These are phyloP conservation scores for Drosophila bocqueti DNA, from an alignment of 1,140 invertebrate species.

Conservation along the genomic window DNA sequence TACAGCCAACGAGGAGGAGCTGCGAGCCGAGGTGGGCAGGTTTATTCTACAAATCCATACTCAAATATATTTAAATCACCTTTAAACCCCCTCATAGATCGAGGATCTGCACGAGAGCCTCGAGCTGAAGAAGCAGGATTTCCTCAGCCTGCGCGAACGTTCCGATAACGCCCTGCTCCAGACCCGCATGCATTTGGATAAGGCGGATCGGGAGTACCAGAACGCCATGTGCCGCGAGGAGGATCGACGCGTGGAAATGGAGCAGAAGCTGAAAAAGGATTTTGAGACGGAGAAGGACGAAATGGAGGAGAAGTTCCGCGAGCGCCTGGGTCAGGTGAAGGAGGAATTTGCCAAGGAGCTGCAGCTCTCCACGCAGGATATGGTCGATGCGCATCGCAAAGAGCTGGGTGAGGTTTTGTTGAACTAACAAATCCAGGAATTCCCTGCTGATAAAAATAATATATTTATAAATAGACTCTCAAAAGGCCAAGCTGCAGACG, in stretches of 20 bases:
- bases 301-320: slow-evolving; percentile 83
- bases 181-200: slow-evolving; percentile 84
- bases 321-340: slow-evolving; percentile 78
- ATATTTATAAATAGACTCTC: slow-evolving; percentile 80
- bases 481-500: slow-evolving; percentile 86
- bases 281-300: slow-evolving; percentile 77
- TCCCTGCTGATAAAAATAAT: not conserved
- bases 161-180: slow-evolving; percentile 78
- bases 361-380: slow-evolving; percentile 85
- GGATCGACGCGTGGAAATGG: slow-evolving; percentile 85
- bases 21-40: slow-evolving; percentile 85
- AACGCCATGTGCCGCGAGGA: slow-evolving; percentile 87
- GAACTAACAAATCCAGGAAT: no score
- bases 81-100: slow-evolving; percentile 84
- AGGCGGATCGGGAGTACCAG: slow-evolving; percentile 85
- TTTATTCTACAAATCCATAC: no score
- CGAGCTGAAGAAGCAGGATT: slow-evolving; percentile 86
- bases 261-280: slow-evolving; percentile 66
- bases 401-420: slow-evolving; percentile 86
- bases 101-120: slow-evolving; percentile 86
- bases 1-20: slow-evolving; percentile 86
- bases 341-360: slow-evolving; percentile 83
- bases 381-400: slow-evolving; percentile 86
- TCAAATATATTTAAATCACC: no score
- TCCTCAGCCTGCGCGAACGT: slow-evolving; percentile 72